Evolutionary conservation across 2,797 vertebrate genomes (phyloP), one percentile per base, ranked within the genome.

Genomic region (Acropternis orthonyx): DNA sequence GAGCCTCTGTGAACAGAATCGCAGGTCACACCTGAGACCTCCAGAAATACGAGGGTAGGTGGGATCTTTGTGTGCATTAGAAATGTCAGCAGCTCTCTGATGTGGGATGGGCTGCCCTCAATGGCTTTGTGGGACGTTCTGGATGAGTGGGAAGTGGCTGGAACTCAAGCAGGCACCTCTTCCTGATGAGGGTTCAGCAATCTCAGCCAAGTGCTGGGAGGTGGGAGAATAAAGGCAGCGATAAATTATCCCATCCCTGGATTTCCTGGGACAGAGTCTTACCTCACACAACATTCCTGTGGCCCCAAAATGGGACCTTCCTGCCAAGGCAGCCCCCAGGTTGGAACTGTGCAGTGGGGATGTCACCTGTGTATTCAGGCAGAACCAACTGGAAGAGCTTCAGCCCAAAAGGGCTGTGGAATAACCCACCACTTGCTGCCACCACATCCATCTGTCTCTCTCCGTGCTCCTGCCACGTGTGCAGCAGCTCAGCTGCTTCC

Each of bases 361-460:
- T 67, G 77, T 69, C 5, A 1, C 27, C 22, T 44, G 2, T 10
- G 28, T 44, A 2, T 51, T 21, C 37, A 28, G 27, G 26, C 37
- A 77, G 79, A 39, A 39, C 4, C 22, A 30, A 1, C 19, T 12
- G 17, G 39, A 46, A 80, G 44, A 51, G 13, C 32, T 77, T 26
- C 34, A n/a, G 52, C 12, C 55, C 39, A 27, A 63, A 30, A 23
- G 15, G 27, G 61, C 74, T 46, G 32, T 5, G 12, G 36, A 55
- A 22, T 3, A 34, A 37, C 12, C 7, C 12, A 3, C 28, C 15
- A 17, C 14, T 41, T 46, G 9, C 9, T 3, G 0, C 32, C 4
- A 1, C n/a, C 37, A 6, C 7, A 6, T 10, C 59, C 37, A 4
- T 34, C 55, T 21, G 20, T 12, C 32, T n/a, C 41, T 37, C n/a